Evolutionary conservation across 2,888 invertebrate species (phyloP), one percentile per base, ranked within the genome.

Genomic region (Mechanitis mazaeus): DNA sequence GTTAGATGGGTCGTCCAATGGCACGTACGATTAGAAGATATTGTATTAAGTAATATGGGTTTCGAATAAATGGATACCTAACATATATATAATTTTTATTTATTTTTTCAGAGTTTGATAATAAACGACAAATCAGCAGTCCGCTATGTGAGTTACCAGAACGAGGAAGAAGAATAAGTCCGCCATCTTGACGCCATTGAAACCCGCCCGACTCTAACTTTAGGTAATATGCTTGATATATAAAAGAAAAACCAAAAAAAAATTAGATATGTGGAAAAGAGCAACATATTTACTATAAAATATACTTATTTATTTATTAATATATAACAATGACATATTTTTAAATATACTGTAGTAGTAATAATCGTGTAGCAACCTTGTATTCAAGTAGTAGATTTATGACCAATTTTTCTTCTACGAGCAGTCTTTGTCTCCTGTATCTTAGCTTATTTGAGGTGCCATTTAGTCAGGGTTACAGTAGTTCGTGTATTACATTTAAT

Each of bases 81-180:
- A 9, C 9, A 42, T 2, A 42, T 42, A 3, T 42, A 9, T 55
- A 33, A 60, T 31, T 3, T n/a, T 0, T 45, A n/a, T 56, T 61
- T 60, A 55, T 64, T 71, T 67, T 92, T 91, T 47, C 92, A 97
- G 97, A 95, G 95, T 31, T 87, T 98, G 67, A 95, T 97, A 71
- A 93, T 96, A 79, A 97, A 96, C 67, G 97, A 98, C 75, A 96
- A 97, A 74, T 95, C 97, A 59, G 96, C 98, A 54, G 97, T 98
- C 45, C 94, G 97, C 72, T 98, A 98, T 89, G 97, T 98, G 61
- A 97, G 96, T 77, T 98, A 98, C 87, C 96, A 96, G 83, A 96
- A 97, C 83, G 97, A 97, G 76, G 97, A 97, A 73, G 97, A 96
- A 73, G 95, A 95, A 76, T 90, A 83, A 76, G 58, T 69, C 73